Base-by-base conservation (phyloP, 2,113 vertebrate species). In the Craseonycteris thonglongyai region DNA sequence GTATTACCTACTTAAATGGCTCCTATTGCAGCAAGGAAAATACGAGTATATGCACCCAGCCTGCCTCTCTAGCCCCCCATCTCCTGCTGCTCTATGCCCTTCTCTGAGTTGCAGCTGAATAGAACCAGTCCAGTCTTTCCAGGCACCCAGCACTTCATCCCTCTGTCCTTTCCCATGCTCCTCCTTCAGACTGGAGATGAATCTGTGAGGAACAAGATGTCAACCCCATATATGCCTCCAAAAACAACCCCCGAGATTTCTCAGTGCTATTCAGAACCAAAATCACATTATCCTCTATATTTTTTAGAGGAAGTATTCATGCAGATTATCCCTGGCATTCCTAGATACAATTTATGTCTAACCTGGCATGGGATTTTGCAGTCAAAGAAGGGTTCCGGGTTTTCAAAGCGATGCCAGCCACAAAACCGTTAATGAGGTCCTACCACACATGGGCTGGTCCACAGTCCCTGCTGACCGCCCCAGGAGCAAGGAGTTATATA, bases 291-390 rank as follows among this genome's bases (percentile, higher is more conserved):
- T 8, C 24, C 0, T 61, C 35, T 61, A 0, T 65, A n/a, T 51
- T 76, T 94, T 91, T 93, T 75, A 83, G 33, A 86, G 30, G 66
- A 56, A 9, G 35, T 16, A 18, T 35, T 35, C 45, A 54, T 76
- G 28, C 35, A 51, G 42, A 38, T 79, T 9, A 90, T 51, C 11
- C 3, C 58, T 13, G 18, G 58, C 12, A 54, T 90, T 83, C n/a
- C 14, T n/a, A 28, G 16, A 28, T 30, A 28, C n/a, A 76, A 24
- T 21, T 4, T 3, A 6, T 42, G 91, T 98, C 98, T 0, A 92
- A 98, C 24, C 94, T 99, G 94, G 99, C 98, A 0, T 99, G 99
- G 99, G 98, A 99, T 33, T 99, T 99, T 35, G 99, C 99, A 6
- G 51, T 96, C n/a, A 99, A 98, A 79, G 99, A 99, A 97, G 99